phyloP scores from a whole-genome alignment of 2,113 vertebrate species.

The Cichladusa arquata region DNA sequence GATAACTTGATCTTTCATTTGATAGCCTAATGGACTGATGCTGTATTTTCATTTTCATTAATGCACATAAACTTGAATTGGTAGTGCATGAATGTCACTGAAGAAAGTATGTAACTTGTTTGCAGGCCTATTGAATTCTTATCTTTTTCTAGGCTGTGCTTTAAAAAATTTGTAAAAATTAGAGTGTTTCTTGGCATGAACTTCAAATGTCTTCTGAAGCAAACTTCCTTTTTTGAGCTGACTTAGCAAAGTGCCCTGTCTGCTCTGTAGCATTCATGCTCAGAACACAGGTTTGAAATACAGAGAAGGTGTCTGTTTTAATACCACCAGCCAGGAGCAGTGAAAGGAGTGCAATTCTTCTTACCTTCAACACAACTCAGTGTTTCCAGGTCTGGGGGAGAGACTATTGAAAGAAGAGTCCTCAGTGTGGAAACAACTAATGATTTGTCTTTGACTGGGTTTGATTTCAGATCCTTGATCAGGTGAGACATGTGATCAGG shows the following conservation, averaged over 20 bases:
- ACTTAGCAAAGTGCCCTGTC: not conserved
- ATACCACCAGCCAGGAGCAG: not conserved
- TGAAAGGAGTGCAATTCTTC: not conserved
- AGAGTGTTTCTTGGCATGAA: not conserved
- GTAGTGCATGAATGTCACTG: not conserved
- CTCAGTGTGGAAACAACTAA: not conserved
- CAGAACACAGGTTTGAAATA: not conserved
- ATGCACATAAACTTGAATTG: not conserved
- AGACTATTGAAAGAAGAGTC: not conserved
- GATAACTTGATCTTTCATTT: not conserved
- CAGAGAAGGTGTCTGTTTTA: not conserved
- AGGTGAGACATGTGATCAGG: not conserved
- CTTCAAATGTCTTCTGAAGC: not conserved
- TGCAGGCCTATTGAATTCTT: not conserved
- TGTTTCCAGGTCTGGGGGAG: not conserved
- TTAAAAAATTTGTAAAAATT: not conserved
- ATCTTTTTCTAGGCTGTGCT: not conserved
- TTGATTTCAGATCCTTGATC: not conserved
- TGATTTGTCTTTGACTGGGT: not conserved
- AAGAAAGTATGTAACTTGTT: not conserved
- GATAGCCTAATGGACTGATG: not conserved
- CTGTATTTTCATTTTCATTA: not conserved
- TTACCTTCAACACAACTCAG: not conserved
- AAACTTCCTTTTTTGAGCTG: not conserved
- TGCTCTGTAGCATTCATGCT: not conserved